These are phyloP conservation scores for Paratrypauchen microcephalus DNA, from an alignment of 2,797 vertebrate genomes.

Conservation along the genomic window DNA sequence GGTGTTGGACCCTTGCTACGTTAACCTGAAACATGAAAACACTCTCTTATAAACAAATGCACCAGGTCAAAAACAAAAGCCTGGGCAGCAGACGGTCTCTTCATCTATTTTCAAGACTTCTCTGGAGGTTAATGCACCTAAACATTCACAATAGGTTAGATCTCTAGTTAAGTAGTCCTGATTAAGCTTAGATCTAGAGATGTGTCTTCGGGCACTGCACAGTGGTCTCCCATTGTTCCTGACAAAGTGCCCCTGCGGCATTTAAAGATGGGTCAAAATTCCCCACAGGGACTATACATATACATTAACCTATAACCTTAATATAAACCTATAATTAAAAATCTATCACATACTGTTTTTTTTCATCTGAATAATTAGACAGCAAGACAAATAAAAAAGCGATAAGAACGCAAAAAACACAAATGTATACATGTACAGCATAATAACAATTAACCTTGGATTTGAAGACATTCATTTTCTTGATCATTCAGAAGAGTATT, in stretches of 20 bases:
- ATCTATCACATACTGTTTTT: not conserved
- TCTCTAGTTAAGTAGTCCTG: not conserved
- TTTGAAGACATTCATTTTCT: not conserved
- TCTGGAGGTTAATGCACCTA: conserved; percentile 22
- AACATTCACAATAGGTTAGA: no score
- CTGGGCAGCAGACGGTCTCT: conserved; percentile 33
- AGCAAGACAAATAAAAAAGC: not conserved
- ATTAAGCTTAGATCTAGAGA: not conserved
- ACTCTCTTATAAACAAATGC: conserved; percentile 14
- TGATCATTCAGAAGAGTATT: not conserved
- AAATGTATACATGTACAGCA: not conserved
- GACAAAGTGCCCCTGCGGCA: no score
- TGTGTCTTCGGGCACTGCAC: not conserved
- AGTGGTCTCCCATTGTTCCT: no score
- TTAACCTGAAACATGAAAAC: conserved; percentile 37
- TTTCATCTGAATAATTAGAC: not conserved
- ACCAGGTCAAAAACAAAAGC: conserved; percentile 18
- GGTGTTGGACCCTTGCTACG: conserved; percentile 34
- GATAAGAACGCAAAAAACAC: not conserved
- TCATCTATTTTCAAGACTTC: conserved; percentile 41
- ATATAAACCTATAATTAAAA: no score
- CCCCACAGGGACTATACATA: not conserved
- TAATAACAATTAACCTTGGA: not conserved
- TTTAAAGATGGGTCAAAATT: no score
- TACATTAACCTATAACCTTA: not conserved